A percentile compares a stretch with the other conserved stretches of the same genome.
phyloP scores from a whole-genome alignment of 2,113 vertebrate genomes.

The Sorex fumeus region DNA sequence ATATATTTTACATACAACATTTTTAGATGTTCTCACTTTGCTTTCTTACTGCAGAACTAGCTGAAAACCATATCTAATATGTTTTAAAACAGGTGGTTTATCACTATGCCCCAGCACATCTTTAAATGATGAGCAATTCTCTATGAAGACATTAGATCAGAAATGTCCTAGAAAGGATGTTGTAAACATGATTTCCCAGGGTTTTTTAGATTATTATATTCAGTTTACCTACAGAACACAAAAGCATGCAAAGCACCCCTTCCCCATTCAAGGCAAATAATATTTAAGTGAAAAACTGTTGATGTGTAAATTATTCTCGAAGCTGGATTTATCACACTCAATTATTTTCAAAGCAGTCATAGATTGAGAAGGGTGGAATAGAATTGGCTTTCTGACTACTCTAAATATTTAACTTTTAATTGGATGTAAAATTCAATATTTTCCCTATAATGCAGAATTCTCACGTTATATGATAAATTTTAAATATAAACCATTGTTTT shows the following conservation, averaged over 20 bases:
- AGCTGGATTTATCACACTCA: not conserved
- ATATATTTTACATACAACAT: conserved; percentile 6
- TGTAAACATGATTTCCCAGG: not conserved
- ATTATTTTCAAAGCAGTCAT: not conserved
- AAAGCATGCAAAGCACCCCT: not conserved
- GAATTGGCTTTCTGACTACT: not conserved
- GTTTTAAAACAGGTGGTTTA: not conserved
- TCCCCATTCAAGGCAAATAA: conserved; percentile 20
- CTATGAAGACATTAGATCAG: not conserved
- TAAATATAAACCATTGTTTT: not conserved
- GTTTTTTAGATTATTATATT: not conserved
- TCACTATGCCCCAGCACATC: not conserved
- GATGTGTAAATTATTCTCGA: not conserved
- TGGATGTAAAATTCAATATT: not conserved
- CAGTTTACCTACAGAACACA: not conserved
- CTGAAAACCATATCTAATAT: not conserved
- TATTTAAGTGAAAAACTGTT: conserved; percentile 11
- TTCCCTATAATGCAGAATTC: not conserved
- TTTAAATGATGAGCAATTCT: not conserved
- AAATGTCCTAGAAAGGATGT: not conserved
- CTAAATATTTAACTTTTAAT: not conserved
- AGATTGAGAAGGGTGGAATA: not conserved
- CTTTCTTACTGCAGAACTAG: not conserved
- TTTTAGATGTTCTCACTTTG: conserved; percentile 13
- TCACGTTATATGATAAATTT: not conserved